phyloP scores from a whole-genome alignment of 2,113 vertebrate species.

The Bos taurus region ARS-UCD2.0 NC_037342.1:36733501-36734000 shows the following conservation, averaged over 20 bases:
- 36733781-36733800: not conserved
- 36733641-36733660: not conserved
- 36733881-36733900: not conserved
- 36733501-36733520: not conserved
- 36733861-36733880: not conserved
- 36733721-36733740: conserved; percentile 28
- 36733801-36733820: not conserved
- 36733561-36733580: not conserved
- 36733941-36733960: not conserved
- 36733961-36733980: not conserved
- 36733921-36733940: not conserved
- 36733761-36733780: not conserved
- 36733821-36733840: not conserved
- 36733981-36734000: not conserved
- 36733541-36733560: not conserved
- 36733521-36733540: conserved; percentile 7
- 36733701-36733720: not conserved
- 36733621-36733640: not conserved
- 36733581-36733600: not conserved
- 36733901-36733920: not conserved
- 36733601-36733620: not conserved
- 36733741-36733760: not conserved
- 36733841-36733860: not conserved
- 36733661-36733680: not conserved
- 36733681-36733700: not conserved